Conservation (phyloP, 2,888 invertebrate species). For the Athetis lepigone region DNA sequence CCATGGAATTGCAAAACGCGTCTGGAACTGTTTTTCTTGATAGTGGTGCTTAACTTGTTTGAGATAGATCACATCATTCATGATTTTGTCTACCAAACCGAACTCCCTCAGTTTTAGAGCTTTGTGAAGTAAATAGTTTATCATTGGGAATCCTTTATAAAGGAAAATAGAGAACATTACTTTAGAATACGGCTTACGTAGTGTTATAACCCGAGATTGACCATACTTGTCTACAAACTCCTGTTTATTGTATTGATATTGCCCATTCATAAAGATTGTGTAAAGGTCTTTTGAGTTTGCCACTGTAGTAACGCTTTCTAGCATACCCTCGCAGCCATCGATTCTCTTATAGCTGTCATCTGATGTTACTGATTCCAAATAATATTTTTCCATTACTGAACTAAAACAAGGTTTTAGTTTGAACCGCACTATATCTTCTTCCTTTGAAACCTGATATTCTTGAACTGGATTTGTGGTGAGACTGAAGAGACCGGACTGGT, state of each 20-base stretch:
- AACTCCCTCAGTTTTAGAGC: slow-evolving; percentile 71
- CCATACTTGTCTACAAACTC: slow-evolving; percentile 69
- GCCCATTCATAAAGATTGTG: slow-evolving; percentile 65
- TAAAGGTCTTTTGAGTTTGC: slow-evolving; percentile 65
- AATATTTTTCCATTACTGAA: slow-evolving; percentile 51
- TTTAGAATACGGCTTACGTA: slow-evolving; percentile 68
- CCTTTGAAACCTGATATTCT: slow-evolving; percentile 57
- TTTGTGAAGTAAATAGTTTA: slow-evolving; percentile 60
- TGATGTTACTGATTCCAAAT: slow-evolving; percentile 47
- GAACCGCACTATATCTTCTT: slow-evolving; percentile 44
- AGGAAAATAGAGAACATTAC: slow-evolving; percentile 75
- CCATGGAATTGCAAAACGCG: slow-evolving; percentile 71
- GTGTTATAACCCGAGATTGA: slow-evolving; percentile 53
- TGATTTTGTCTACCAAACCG: slow-evolving; percentile 69
- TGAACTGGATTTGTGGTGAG: slow-evolving; percentile 62
- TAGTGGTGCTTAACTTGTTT: slow-evolving; percentile 52
- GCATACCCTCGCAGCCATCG: slow-evolving; percentile 47
- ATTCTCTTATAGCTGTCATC: slow-evolving; percentile 13
- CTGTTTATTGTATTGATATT: slow-evolving; percentile 69
- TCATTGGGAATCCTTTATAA: slow-evolving; percentile 79
- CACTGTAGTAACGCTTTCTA: slow-evolving; percentile 69
- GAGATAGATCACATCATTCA: slow-evolving; percentile 54
- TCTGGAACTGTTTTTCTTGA: slow-evolving; percentile 30
- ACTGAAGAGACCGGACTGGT: slow-evolving; percentile 66
- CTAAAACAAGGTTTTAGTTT: slow-evolving; percentile 53